Evolutionary conservation across 2,888 invertebrate genomes (phyloP).

Genomic region (Ramazzottius varieornatus): DNA sequence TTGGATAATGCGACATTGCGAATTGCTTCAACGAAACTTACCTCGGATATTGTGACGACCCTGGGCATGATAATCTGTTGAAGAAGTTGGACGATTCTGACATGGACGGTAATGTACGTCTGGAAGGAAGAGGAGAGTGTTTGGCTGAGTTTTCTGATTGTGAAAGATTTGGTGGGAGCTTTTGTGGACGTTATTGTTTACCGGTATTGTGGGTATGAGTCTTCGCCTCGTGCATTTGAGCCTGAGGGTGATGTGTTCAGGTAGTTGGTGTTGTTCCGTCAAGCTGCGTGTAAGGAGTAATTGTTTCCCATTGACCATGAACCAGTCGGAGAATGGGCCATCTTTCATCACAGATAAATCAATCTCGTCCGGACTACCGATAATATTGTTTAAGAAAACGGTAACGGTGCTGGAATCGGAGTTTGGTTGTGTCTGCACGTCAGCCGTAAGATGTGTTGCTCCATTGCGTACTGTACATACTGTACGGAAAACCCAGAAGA

Average conservation of each 20-base stretch:
- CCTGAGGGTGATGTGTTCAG: background rate
- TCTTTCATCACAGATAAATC: constrained; percentile 1
- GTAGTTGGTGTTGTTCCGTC: background rate
- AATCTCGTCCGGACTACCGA: constrained; percentile 3
- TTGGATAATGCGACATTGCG: too few relatives aligned
- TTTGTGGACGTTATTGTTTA: background rate
- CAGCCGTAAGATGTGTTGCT: constrained; percentile 3
- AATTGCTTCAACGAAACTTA: too few relatives aligned
- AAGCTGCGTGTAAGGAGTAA: background rate
- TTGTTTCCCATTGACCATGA: constrained; percentile 1
- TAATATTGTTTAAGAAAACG: constrained; percentile 2
- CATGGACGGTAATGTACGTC: constrained; percentile 1
- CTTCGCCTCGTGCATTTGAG: background rate
- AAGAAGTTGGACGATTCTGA: background rate
- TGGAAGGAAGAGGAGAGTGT: background rate
- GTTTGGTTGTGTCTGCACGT: background rate
- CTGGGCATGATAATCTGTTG: background rate
- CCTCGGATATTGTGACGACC: constrained; percentile 1
- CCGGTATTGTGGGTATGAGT: background rate
- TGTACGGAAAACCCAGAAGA: background rate
- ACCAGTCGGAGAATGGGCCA: constrained; percentile 2
- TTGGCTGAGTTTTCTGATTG: too few relatives aligned
- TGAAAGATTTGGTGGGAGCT: too few relatives aligned
- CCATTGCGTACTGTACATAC: constrained; percentile 1
- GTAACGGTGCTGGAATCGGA: constrained; percentile 1